Percentiles rank a stretch among this genome's conserved stretches.
Evolutionary conservation across 2,888 invertebrate genomes (phyloP).

Genomic region (Drosophila multiciliata): DNA sequence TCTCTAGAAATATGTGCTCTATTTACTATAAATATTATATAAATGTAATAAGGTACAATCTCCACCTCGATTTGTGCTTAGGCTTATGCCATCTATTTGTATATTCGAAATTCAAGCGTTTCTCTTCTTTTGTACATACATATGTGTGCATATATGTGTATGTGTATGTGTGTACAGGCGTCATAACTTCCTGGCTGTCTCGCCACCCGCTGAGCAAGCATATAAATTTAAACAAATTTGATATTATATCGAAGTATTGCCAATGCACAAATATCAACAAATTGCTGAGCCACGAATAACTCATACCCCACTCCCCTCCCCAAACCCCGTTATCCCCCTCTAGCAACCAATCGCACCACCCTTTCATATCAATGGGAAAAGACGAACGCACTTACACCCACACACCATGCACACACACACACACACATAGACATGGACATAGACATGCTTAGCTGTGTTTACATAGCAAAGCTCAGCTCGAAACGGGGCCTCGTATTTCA

Average conservation of each 20-base stretch:
- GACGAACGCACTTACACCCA: constrained; percentile 13
- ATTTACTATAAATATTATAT: background rate
- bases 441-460: constrained; percentile 64
- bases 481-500: constrained; percentile 69
- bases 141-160: constrained; percentile 5
- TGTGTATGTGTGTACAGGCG: constrained; percentile 21
- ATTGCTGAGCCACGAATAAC: constrained; percentile 34
- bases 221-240: background rate
- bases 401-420: constrained; percentile 10
- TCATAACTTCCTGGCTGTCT: background rate
- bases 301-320: constrained; percentile 3
- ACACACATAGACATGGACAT: constrained; percentile 14
- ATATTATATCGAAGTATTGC: constrained; percentile 31
- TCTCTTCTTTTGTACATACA: background rate
- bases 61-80: background rate
- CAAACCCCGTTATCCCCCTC: background rate
- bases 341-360: constrained; percentile 6
- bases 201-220: background rate
- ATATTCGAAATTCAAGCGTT: background rate
- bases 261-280: constrained; percentile 48
- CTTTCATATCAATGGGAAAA: constrained; percentile 31
- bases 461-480: constrained; percentile 72
- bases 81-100: background rate
- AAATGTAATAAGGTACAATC: background rate
- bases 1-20: background rate